A percentile compares a stretch with the other conserved stretches of the same genome.
Evolutionary conservation across 2,113 vertebrate species (phyloP).

Genomic region (Ceyx melanurus): DNA sequence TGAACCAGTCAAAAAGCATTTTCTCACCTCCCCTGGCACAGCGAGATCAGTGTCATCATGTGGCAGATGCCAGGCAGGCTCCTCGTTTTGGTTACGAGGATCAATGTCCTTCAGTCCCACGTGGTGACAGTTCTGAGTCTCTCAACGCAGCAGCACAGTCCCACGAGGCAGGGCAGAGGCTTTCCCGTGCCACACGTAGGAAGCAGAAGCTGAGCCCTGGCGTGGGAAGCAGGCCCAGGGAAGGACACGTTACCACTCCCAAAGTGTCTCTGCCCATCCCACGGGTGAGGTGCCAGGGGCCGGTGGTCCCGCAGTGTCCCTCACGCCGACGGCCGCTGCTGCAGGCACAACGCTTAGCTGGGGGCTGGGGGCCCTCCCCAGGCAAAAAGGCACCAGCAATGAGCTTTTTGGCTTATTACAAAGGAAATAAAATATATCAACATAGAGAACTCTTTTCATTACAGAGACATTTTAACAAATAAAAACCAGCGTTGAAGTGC

Average conservation of each 20-base stretch:
- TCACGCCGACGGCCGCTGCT: background rate
- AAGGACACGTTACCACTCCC: background rate
- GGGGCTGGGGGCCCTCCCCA: constrained; percentile 13
- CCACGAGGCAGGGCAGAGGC: accelerated
- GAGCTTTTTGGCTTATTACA: constrained; percentile 58
- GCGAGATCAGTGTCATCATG: background rate
- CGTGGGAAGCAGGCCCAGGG: background rate
- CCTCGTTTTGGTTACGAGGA: background rate
- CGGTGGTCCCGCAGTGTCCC: background rate
- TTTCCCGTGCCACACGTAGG: accelerated
- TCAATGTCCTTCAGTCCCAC: accelerated
- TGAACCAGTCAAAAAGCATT: background rate
- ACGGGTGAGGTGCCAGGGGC: too few relatives aligned
- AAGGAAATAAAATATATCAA: constrained; percentile 49
- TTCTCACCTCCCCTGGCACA: background rate
- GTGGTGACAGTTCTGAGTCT: accelerated
- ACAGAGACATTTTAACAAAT: constrained; percentile 63
- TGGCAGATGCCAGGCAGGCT: background rate
- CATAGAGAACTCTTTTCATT: constrained; percentile 55
- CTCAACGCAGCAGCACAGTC: accelerated
- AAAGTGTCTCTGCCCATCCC: background rate
- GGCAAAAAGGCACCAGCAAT: constrained; percentile 67
- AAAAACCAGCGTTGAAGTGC: constrained; percentile 57
- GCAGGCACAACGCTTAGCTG: background rate
- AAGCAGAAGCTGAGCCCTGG: background rate